A percentile compares a stretch with the other conserved stretches of the same genome.
phyloP scores from a whole-genome alignment of 1,140 invertebrate species.

The Drosophila cardini region DNA sequence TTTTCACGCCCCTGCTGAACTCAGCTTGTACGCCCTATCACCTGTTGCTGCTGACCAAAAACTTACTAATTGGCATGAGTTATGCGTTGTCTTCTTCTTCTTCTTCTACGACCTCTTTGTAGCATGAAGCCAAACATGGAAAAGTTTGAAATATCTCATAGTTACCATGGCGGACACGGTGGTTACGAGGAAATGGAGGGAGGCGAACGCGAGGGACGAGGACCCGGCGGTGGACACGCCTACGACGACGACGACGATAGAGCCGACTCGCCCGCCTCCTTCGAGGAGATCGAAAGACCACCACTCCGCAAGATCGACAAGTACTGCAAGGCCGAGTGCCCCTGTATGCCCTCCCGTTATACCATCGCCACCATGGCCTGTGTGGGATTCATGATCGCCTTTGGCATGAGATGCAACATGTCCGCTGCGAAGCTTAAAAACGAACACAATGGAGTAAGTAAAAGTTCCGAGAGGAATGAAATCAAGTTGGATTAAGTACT shows the following conservation, averaged over 20 bases:
- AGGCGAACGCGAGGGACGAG: slow-evolving; percentile 85
- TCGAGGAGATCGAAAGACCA: slow-evolving; percentile 90
- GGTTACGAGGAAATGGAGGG: slow-evolving; percentile 86
- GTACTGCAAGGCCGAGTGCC: slow-evolving; percentile 94
- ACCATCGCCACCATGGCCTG: slow-evolving; percentile 94
- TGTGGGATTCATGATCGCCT: slow-evolving; percentile 96
- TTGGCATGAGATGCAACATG: slow-evolving; percentile 98
- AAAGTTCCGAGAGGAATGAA: not conserved
- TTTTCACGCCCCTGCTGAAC: slow-evolving; percentile 56
- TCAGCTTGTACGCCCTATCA: slow-evolving; percentile 23
- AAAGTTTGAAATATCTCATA: slow-evolving; percentile 87
- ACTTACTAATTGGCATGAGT: slow-evolving; percentile 68
- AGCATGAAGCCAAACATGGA: slow-evolving; percentile 85
- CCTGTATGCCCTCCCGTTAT: slow-evolving; percentile 94
- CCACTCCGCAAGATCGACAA: slow-evolving; percentile 94
- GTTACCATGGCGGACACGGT: slow-evolving; percentile 83
- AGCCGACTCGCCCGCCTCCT: slow-evolving; percentile 89
- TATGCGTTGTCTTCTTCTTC: slow-evolving; percentile 48
- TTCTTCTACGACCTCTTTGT: slow-evolving; percentile 12
- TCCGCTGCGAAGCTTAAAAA: slow-evolving; percentile 95
- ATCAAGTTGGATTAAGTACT: not conserved
- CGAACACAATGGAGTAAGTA: slow-evolving; percentile 86
- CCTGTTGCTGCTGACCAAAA: slow-evolving; percentile 51
- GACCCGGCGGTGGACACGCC: slow-evolving; percentile 84
- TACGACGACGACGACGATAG: slow-evolving; percentile 86